A percentile compares a stretch with the other conserved stretches of the same genome.
These are phyloP conservation scores for Batillaria attramentaria DNA, from an alignment of 1,140 invertebrate genomes.

Conservation along the genomic window DNA sequence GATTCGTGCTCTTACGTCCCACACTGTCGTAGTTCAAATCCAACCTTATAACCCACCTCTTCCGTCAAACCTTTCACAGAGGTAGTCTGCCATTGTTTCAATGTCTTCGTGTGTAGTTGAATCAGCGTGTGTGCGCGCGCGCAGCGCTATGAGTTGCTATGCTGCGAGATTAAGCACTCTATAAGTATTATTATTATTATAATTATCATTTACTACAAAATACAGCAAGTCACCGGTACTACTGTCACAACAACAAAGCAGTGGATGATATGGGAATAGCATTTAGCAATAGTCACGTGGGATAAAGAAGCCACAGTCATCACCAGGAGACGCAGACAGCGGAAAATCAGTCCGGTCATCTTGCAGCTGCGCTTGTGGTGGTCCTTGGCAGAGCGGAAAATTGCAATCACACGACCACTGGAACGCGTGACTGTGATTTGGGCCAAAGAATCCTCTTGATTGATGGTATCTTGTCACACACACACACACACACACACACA, in stretches of 20 bases:
- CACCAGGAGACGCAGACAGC: slow-evolving; percentile 18
- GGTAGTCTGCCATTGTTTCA: no score
- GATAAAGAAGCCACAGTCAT: neutral
- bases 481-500: neutral
- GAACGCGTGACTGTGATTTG: slow-evolving; percentile 3
- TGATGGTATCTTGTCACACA: neutral
- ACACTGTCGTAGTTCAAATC: no score
- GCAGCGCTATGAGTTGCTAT: no score
- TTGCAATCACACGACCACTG: neutral
- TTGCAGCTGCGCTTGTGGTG: slow-evolving; percentile 9
- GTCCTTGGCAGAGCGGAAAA: neutral
- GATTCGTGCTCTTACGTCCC: no score
- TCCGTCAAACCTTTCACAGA: no score
- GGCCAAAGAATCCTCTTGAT: neutral
- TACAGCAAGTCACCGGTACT: no score
- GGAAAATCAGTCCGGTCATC: slow-evolving; percentile 17
- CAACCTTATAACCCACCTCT: no score
- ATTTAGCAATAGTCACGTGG: no score
- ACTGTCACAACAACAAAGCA: neutral
- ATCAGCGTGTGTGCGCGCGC: no score
- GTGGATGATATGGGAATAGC: neutral
- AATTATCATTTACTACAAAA: neutral
- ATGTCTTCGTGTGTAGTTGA: no score
- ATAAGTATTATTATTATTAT: no score
- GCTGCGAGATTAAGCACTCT: no score